A percentile compares a stretch with the other conserved stretches of the same genome.
These are phyloP conservation scores for Lepidurus packardi DNA, from an alignment of 1,140 invertebrate genomes.

Conservation along the genomic window DNA sequence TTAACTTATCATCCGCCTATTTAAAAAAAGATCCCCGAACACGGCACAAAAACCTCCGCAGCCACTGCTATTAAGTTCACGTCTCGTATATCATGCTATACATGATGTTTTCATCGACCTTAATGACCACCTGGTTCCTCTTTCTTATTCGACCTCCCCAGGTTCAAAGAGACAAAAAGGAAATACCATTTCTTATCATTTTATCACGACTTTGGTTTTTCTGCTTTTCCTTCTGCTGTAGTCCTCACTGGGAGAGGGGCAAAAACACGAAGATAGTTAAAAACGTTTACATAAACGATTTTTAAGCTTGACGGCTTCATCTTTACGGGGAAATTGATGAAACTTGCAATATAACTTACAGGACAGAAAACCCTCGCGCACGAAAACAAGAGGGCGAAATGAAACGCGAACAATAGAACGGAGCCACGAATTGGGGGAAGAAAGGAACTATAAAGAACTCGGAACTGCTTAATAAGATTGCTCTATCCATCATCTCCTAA, in stretches of 20 bases:
- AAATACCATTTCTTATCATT: not conserved
- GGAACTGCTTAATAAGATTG: not conserved
- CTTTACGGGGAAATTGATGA: not conserved
- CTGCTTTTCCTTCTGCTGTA: not conserved
- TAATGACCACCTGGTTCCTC: conserved; percentile 16
- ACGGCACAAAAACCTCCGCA: not conserved
- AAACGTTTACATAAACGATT: not conserved
- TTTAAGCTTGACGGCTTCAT: not conserved
- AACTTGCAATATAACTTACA: not conserved
- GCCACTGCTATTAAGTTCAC: conserved; percentile 1
- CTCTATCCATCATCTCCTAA: not conserved
- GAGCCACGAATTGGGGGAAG: not conserved
- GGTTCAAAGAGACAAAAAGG: not conserved
- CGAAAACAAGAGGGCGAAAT: not conserved
- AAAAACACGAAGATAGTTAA: not conserved
- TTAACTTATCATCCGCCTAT: not conserved
- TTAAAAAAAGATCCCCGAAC: not conserved
- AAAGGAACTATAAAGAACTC: not conserved
- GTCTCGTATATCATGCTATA: conserved; percentile 15
- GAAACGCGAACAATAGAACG: not conserved
- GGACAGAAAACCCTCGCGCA: not conserved
- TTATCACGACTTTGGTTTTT: not conserved
- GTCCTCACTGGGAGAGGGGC: no score
- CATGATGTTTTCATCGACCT: conserved; percentile 21
- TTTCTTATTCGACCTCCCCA: not conserved